Evolutionary conservation across 2,113 vertebrate genomes (phyloP).

Genomic region (Eulemur rufifrons): DNA sequence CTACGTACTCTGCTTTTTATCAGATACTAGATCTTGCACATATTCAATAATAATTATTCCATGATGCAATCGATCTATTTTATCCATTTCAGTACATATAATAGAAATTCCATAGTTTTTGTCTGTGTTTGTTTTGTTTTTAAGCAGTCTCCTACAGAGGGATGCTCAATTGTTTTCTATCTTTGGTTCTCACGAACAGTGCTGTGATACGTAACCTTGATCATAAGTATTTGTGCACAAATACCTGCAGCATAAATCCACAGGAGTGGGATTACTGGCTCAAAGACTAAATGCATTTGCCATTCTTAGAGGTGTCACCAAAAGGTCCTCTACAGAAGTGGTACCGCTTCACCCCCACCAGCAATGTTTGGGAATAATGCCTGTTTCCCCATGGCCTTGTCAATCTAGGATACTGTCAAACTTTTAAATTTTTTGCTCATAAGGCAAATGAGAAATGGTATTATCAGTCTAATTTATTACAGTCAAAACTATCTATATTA

Average conservation of each 20-base stretch:
- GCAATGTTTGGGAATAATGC: background rate
- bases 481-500: background rate
- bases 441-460: background rate
- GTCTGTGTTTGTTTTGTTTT: background rate
- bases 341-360: accelerated
- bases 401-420: background rate
- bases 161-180: background rate
- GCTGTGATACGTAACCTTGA: background rate
- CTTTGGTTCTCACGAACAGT: background rate
- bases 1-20: background rate
- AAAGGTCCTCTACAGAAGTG: background rate
- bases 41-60: no score
- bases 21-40: background rate
- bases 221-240: background rate
- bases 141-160: background rate
- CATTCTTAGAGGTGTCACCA: background rate
- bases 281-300: background rate
- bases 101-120: background rate
- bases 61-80: no score
- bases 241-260: background rate
- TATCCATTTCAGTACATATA: background rate
- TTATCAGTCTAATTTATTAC: background rate
- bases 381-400: background rate
- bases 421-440: background rate
- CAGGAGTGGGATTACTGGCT: background rate